These are phyloP conservation scores for Agrotis segetum DNA, from an alignment of 2,888 invertebrate genomes.

Conservation along the genomic window DNA sequence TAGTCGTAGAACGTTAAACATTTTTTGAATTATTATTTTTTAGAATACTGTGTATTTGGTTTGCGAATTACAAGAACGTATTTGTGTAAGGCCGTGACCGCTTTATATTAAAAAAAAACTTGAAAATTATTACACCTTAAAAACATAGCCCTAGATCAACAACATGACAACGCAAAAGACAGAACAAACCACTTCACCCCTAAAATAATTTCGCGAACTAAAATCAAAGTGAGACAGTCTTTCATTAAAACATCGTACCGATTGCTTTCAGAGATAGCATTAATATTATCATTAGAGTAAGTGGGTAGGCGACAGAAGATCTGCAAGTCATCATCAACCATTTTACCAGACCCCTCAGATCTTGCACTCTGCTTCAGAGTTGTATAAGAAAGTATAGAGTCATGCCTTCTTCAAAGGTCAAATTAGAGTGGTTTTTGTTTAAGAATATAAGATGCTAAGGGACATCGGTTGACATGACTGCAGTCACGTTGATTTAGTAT, in stretches of 20 bases:
- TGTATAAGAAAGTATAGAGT: constrained; percentile 66
- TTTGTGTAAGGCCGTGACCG: no score
- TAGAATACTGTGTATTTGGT: no score
- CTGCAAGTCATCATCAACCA: constrained; percentile 83
- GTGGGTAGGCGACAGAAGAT: constrained; percentile 88
- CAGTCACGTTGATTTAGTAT: constrained; percentile 90
- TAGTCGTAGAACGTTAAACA: no score
- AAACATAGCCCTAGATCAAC: not conserved
- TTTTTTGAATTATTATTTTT: no score
- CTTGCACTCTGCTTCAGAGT: constrained; percentile 43
- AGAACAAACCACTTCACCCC: constrained; percentile 11
- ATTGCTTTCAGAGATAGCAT: constrained; percentile 87
- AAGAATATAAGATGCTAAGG: constrained; percentile 80
- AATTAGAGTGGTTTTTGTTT: constrained; percentile 71
- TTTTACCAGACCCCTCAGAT: constrained; percentile 70
- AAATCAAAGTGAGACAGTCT: constrained; percentile 62
- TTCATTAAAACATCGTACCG: constrained; percentile 76
- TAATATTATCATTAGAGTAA: constrained; percentile 89
- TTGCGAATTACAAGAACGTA: no score
- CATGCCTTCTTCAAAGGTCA: constrained; percentile 73
- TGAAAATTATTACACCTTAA: no score
- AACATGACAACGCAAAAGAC: constrained; percentile 16
- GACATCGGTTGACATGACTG: constrained; percentile 87
- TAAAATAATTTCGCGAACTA: constrained; percentile 50
- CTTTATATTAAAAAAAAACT: no score